Evolutionary conservation across 2,113 vertebrate genomes (phyloP).

Genomic region (Myotis lucifugus): DNA sequence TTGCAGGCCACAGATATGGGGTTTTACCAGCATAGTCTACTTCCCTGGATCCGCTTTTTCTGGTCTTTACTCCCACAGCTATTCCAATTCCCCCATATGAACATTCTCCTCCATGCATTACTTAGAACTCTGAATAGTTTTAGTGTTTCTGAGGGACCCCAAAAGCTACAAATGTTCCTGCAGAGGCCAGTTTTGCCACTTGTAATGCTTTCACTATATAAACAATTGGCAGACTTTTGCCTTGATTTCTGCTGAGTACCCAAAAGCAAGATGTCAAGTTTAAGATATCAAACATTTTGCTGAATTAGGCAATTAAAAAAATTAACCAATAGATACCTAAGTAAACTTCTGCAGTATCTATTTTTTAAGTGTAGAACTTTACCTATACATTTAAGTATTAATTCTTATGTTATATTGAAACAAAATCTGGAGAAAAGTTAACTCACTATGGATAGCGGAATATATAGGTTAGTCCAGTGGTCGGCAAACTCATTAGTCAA

Average conservation of each 20-base stretch:
- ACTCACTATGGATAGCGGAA: not conserved
- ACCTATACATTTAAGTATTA: not conserved
- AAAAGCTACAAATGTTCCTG: not conserved
- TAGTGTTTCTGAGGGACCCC: not conserved
- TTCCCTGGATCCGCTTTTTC: not conserved
- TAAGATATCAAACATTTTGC: not conserved
- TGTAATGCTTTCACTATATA: not conserved
- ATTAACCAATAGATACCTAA: not conserved
- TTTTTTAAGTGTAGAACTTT: not conserved
- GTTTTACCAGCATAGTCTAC: not conserved
- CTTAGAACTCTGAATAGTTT: not conserved
- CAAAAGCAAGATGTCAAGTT: not conserved
- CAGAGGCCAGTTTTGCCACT: not conserved
- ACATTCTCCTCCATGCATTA: not conserved
- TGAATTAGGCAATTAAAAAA: not conserved
- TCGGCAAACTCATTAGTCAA: too few species aligned
- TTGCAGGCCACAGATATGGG: not conserved
- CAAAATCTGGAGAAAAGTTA: not conserved
- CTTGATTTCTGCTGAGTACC: not conserved
- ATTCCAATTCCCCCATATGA: not conserved
- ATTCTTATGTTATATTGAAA: not conserved
- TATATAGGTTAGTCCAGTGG: not conserved
- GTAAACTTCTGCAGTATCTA: not conserved
- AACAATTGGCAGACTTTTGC: not conserved
- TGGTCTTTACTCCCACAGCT: not conserved